These are phyloP conservation scores for Meiosimyza platycephala DNA, from an alignment of 2,888 invertebrate species.

Conservation along the genomic window DNA sequence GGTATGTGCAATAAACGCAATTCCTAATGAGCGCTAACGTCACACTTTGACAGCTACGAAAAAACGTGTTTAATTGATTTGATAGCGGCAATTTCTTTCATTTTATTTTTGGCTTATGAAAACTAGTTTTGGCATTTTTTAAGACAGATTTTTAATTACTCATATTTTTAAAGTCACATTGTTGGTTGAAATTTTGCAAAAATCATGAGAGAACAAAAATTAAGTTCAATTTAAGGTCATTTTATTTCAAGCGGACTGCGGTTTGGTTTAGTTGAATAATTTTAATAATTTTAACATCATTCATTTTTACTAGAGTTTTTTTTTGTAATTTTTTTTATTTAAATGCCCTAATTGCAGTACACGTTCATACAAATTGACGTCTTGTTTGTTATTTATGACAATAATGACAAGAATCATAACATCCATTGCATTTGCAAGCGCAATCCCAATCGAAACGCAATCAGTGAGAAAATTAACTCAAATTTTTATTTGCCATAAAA, in stretches of 20 bases:
- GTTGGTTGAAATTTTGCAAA: not conserved
- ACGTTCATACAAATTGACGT: slow-evolving; percentile 5
- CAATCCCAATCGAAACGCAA: slow-evolving; percentile 47
- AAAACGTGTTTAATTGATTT: no score
- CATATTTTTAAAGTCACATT: no score
- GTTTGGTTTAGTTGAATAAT: no score
- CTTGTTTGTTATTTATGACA: slow-evolving; percentile 18
- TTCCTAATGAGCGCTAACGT: no score
- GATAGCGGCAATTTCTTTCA: not conserved
- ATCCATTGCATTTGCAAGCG: not conserved
- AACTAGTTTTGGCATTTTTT: slow-evolving; percentile 35
- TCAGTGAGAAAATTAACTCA: slow-evolving; percentile 54
- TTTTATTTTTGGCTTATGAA: not conserved
- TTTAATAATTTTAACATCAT: no score
- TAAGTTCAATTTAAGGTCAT: no score
- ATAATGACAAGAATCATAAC: slow-evolving; percentile 6
- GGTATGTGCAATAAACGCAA: no score
- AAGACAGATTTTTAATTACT: not conserved
- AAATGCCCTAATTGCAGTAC: slow-evolving; percentile 43
- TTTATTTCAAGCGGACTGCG: no score
- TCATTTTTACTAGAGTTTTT: slow-evolving; percentile 9
- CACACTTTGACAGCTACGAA: no score
- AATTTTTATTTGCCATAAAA: slow-evolving; percentile 49
- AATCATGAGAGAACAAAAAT: no score
- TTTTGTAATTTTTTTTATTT: slow-evolving; percentile 37